Percentiles rank a stretch among this genome's conserved stretches.
These are phyloP conservation scores for Leucania comma DNA, from an alignment of 2,888 invertebrate species.

Conservation along the genomic window DNA sequence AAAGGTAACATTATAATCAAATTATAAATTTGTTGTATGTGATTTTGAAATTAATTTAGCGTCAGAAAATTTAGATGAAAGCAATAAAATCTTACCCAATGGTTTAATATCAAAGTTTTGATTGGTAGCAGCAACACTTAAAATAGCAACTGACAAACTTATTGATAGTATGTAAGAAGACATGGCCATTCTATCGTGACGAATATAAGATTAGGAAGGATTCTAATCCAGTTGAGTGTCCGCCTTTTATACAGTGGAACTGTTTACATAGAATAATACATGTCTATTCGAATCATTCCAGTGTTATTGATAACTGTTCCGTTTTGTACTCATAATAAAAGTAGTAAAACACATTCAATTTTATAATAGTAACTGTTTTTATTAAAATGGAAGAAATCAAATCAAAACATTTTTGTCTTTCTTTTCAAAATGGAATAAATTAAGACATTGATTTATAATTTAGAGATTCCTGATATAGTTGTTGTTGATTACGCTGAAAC, in stretches of 20 bases:
- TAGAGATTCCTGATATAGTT: not conserved
- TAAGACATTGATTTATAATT: not conserved
- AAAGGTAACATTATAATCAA: not conserved
- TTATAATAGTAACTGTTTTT: not conserved
- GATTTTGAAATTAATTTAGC: not conserved
- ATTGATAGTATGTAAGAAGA: slow-evolving; percentile 16
- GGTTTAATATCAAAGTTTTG: slow-evolving; percentile 25
- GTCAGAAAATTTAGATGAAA: not conserved
- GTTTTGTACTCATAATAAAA: slow-evolving; percentile 1
- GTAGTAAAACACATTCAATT: not conserved
- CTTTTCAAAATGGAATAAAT: not conserved
- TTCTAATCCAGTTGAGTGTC: not conserved
- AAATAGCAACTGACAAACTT: slow-evolving; percentile 35
- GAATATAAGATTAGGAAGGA: not conserved
- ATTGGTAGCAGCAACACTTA: slow-evolving; percentile 16
- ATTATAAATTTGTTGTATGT: not conserved
- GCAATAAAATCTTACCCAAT: slow-evolving; percentile 49
- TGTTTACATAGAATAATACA: not conserved
- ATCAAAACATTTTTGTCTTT: too few species aligned
- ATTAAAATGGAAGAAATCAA: not conserved
- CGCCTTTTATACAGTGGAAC: not conserved
- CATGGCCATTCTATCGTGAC: slow-evolving; percentile 2
- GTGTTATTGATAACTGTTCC: not conserved
- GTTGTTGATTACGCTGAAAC: not conserved
- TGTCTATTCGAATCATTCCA: not conserved